These are phyloP conservation scores for Cantharis lateralis DNA, from an alignment of 2,888 invertebrate species.

Conservation along the genomic window DNA sequence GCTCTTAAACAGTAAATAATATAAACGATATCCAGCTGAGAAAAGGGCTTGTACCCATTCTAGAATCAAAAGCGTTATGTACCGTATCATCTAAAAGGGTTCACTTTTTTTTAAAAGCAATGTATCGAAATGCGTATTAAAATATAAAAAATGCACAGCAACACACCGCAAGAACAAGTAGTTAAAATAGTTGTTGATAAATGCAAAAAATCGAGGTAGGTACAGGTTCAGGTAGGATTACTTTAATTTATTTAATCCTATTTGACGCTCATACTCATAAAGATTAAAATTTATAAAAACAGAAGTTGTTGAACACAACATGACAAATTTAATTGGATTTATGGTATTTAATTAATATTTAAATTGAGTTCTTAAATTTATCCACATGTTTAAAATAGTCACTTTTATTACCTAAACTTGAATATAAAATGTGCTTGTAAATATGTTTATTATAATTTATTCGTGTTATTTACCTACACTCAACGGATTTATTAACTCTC, in stretches of 20 bases:
- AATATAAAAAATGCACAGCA: constrained; percentile 20
- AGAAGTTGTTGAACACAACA: constrained; percentile 1
- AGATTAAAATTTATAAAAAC: constrained; percentile 1
- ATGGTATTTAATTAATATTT: not conserved
- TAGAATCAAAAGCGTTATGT: constrained; percentile 25
- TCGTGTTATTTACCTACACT: not conserved
- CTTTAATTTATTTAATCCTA: constrained; percentile 7
- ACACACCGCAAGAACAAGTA: constrained; percentile 28
- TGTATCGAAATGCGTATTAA: constrained; percentile 18
- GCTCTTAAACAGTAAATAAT: constrained; percentile 15
- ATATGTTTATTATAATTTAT: constrained; percentile 1
- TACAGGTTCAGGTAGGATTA: constrained; percentile 4
- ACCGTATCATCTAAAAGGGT: constrained; percentile 32
- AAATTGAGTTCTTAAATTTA: not conserved
- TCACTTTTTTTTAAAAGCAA: constrained; percentile 9
- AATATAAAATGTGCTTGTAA: not conserved
- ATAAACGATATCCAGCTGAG: constrained; percentile 30
- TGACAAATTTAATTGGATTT: constrained; percentile 1
- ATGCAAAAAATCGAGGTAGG: constrained; percentile 14
- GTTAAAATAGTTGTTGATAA: constrained; percentile 7
- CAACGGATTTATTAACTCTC: not conserved
- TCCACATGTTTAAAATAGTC: not conserved
- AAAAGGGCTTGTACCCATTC: constrained; percentile 26
- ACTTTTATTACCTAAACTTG: constrained; percentile 2
- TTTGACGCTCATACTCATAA: not conserved